Percentiles rank a stretch among this genome's conserved stretches.
phyloP scores from a whole-genome alignment of 2,797 vertebrate species.

The Psittacula derbiana region DNA sequence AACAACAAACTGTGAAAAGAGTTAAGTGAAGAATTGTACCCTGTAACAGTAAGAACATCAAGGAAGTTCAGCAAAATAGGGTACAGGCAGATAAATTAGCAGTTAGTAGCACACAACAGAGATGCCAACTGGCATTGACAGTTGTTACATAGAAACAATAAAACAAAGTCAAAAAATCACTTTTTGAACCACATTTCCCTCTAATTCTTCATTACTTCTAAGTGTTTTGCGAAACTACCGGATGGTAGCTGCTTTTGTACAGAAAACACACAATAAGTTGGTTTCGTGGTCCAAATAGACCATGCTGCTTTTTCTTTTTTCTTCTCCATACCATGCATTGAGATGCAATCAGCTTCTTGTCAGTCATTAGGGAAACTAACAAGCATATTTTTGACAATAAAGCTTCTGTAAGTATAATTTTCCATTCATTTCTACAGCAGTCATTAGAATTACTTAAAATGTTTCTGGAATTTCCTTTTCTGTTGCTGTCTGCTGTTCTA shows the following conservation, averaged over 20 bases:
- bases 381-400: constrained; percentile 39
- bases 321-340: constrained; percentile 52
- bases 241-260: background rate
- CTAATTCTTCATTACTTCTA: background rate
- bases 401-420: constrained; percentile 25
- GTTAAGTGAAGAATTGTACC: background rate
- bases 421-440: constrained; percentile 26
- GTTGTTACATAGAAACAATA: background rate
- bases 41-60: background rate
- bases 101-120: background rate
- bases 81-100: constrained; percentile 40
- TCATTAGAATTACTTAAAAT: constrained; percentile 38
- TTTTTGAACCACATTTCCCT: background rate
- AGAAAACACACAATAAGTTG: background rate
- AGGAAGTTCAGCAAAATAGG: background rate
- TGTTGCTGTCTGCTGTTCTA: constrained; percentile 20
- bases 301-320: constrained; percentile 57
- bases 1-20: background rate
- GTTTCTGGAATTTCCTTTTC: constrained; percentile 23
- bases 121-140: background rate
- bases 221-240: background rate
- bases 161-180: background rate
- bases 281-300: constrained; percentile 32
- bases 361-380: constrained; percentile 43
- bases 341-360: constrained; percentile 49